These are phyloP conservation scores for Cheirogaleus medius DNA, from an alignment of 2,113 vertebrate species.

Conservation along the genomic window DNA sequence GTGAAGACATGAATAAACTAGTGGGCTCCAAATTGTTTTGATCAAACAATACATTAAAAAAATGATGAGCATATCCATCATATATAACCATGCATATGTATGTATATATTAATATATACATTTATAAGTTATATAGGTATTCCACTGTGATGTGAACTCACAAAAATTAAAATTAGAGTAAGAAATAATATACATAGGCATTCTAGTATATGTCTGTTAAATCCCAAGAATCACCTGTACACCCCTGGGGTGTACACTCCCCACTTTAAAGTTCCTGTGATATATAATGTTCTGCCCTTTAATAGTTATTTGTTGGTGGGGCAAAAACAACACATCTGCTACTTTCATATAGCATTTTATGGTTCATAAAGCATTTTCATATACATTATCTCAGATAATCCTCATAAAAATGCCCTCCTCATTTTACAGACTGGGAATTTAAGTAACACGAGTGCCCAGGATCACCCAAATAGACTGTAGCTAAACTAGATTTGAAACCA, in stretches of 20 bases:
- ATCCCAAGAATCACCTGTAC: neutral
- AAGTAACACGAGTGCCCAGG: neutral
- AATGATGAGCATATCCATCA: neutral
- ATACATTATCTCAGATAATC: neutral
- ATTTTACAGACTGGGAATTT: neutral
- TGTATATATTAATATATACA: no score
- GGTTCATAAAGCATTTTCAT: slow-evolving; percentile 14
- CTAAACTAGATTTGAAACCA: neutral
- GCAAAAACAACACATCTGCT: neutral
- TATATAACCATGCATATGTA: no score
- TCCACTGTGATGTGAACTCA: neutral
- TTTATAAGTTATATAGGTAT: neutral
- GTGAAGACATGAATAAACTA: neutral
- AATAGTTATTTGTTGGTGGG: neutral
- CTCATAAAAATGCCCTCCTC: neutral
- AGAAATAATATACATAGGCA: neutral
- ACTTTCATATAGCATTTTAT: neutral
- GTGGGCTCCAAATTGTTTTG: neutral
- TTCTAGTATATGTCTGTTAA: neutral
- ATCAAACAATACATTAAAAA: neutral
- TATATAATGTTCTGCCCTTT: neutral
- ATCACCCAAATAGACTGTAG: neutral
- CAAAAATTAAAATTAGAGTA: neutral
- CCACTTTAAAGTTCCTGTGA: neutral
- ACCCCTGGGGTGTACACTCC: neutral